phyloP scores from a whole-genome alignment of 2,888 invertebrate species.

The Clepsis dumicolana region DNA sequence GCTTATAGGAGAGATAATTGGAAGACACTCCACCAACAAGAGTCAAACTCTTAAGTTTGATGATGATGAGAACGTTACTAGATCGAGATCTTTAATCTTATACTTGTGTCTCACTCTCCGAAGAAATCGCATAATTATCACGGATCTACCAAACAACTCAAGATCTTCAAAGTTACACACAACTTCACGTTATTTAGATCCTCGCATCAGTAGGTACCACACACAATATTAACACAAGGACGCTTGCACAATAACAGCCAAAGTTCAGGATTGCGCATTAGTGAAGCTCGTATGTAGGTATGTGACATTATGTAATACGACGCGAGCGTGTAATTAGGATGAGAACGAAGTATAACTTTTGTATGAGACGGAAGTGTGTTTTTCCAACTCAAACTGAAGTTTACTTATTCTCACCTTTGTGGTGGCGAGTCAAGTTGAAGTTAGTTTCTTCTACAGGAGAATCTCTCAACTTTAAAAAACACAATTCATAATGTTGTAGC shows the following conservation, averaged over 20 bases:
- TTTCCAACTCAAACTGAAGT: background rate
- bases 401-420: background rate
- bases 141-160: background rate
- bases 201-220: too few species aligned
- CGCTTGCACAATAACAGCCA: background rate
- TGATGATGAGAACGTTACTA: too few species aligned
- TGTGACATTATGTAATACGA: background rate
- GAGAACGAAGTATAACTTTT: background rate
- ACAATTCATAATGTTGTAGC: too few species aligned
- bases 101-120: too few species aligned
- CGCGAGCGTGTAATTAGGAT: background rate
- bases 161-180: background rate
- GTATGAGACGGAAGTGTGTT: background rate
- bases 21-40: too few species aligned
- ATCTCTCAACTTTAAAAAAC: too few species aligned
- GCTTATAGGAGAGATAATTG: too few species aligned
- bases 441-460: too few species aligned
- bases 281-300: background rate
- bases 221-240: background rate
- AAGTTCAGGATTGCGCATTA: background rate
- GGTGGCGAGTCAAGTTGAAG: too few species aligned
- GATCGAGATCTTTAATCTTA: too few species aligned
- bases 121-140: background rate
- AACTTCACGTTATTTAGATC: background rate
- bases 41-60: too few species aligned